Conservation (phyloP, 53 echinoderm and acorn worm species). For the Temnopleurus reevesii region DNA sequence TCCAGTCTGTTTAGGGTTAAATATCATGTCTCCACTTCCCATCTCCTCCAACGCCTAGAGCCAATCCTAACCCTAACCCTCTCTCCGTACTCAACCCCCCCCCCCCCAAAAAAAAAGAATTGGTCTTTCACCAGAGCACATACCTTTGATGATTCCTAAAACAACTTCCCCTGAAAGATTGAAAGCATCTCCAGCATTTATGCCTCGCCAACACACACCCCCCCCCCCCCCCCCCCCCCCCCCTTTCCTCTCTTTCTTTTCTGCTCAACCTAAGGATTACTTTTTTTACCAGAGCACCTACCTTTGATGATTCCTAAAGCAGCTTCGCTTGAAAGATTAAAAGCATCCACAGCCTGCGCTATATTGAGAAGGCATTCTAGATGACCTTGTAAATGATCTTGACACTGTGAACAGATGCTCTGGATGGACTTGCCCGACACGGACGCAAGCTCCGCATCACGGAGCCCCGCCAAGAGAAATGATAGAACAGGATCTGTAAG, state of each 20-base stretch:
- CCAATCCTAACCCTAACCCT: neutral
- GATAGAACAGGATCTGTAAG: slow-evolving; percentile 69
- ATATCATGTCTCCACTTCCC: neutral
- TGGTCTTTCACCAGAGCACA: neutral
- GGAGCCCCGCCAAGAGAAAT: slow-evolving; percentile 71
- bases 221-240: neutral
- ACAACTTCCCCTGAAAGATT: slow-evolving; percentile 82
- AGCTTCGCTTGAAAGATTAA: slow-evolving; percentile 84
- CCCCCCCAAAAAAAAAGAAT: neutral
- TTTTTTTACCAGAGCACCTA: slow-evolving; percentile 34
- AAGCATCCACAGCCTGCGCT: slow-evolving; percentile 85
- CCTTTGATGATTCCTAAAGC: slow-evolving; percentile 91
- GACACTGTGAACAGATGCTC: slow-evolving; percentile 74
- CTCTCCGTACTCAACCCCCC: neutral
- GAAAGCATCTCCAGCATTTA: slow-evolving; percentile 77
- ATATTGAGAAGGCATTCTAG: slow-evolving; percentile 95
- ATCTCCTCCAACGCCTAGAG: neutral
- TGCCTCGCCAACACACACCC: neutral
- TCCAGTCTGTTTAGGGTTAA: too few species aligned
- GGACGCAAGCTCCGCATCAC: slow-evolving; percentile 66
- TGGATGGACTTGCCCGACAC: slow-evolving; percentile 81
- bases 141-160: slow-evolving; percentile 87
- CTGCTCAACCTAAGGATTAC: neutral
- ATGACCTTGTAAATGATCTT: slow-evolving; percentile 89
- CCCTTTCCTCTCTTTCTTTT: neutral